Percentiles rank a stretch among this genome's conserved stretches.
These are phyloP conservation scores for Lethocerus indicus DNA, from an alignment of 1,140 invertebrate genomes.

Conservation along the genomic window DNA sequence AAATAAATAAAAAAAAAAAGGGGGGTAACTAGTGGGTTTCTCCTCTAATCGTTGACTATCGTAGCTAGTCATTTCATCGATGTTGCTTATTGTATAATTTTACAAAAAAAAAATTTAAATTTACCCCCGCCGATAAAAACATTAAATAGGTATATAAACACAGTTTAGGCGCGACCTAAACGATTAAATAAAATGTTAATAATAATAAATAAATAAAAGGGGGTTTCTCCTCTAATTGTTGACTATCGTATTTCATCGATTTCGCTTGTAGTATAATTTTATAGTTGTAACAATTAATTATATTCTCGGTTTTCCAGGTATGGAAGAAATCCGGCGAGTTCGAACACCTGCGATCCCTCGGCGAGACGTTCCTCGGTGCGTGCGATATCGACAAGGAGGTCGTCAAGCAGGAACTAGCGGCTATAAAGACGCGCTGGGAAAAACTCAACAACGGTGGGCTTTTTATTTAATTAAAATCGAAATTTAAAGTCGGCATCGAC, in stretches of 20 bases:
- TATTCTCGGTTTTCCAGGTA: not conserved
- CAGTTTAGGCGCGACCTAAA: no score
- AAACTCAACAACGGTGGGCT: slow-evolving; percentile 60
- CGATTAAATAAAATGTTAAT: no score
- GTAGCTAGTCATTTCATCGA: no score
- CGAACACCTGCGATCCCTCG: slow-evolving; percentile 67
- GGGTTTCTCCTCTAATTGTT: no score
- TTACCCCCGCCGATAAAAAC: no score
- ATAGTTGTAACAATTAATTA: no score
- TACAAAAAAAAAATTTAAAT: no score
- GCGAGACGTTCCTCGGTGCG: slow-evolving; percentile 66
- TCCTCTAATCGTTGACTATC: no score
- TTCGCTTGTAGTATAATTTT: no score
- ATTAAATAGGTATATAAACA: no score
- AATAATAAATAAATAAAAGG: slow-evolving; percentile 15
- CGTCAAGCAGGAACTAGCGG: slow-evolving; percentile 53
- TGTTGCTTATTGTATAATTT: no score
- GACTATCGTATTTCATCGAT: no score
- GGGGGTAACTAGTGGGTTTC: not conserved
- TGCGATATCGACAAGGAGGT: slow-evolving; percentile 83
- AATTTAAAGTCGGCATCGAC: not conserved
- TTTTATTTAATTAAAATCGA: not conserved
- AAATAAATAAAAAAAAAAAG: slow-evolving; percentile 24
- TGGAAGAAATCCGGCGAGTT: slow-evolving; percentile 85
- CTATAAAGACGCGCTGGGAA: slow-evolving; percentile 77